A percentile compares a stretch with the other conserved stretches of the same genome.
These are phyloP conservation scores for Chamaetylas fuelleborni DNA, from an alignment of 2,113 vertebrate genomes.

Conservation along the genomic window DNA sequence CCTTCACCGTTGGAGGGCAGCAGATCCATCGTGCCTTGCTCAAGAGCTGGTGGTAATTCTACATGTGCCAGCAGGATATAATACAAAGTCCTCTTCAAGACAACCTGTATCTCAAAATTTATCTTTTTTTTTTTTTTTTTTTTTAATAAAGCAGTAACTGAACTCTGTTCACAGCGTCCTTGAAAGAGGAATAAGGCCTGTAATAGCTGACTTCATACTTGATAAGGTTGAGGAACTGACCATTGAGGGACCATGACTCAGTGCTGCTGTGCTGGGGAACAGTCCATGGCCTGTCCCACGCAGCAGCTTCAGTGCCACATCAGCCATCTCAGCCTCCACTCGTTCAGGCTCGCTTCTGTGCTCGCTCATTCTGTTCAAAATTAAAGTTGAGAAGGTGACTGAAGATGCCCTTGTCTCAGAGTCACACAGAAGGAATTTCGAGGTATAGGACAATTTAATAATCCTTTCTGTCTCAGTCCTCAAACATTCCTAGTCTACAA, in stretches of 20 bases:
- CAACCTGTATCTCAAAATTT: background rate
- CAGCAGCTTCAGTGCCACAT: background rate
- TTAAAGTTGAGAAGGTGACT: background rate
- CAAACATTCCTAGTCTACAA: background rate
- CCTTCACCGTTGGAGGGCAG: background rate
- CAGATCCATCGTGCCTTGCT: background rate
- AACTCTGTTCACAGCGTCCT: background rate
- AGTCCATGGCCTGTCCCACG: background rate
- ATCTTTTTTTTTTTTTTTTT: background rate
- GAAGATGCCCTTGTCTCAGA: background rate
- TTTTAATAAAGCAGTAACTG: background rate
- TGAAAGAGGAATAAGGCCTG: background rate
- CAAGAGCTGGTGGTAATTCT: background rate
- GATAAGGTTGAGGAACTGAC: background rate
- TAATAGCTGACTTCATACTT: fast-evolving
- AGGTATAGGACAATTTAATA: background rate
- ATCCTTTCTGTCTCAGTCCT: background rate
- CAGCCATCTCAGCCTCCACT: background rate
- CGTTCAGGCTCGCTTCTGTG: slow-evolving; percentile 25
- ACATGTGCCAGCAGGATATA: fast-evolving
- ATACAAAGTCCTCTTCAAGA: background rate
- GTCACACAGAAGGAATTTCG: background rate
- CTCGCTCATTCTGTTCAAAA: slow-evolving; percentile 53
- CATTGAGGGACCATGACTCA: background rate
- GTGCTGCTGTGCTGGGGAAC: background rate